Evolutionary conservation across 2,113 vertebrate genomes (phyloP).

Genomic region (Aegotheles bennettii): DNA sequence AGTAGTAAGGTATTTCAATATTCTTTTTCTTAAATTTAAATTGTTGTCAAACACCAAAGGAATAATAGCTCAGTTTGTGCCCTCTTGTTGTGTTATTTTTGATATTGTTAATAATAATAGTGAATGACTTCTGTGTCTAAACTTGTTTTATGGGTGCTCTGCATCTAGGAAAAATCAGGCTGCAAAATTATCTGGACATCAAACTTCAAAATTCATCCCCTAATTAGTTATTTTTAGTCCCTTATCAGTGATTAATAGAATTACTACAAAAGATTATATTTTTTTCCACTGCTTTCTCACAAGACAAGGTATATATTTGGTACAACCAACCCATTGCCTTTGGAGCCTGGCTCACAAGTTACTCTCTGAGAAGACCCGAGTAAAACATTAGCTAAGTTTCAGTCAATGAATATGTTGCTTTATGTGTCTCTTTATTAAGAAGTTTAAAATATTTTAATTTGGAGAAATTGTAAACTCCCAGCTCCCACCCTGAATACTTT

Average conservation of each 20-base stretch:
- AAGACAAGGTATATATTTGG: neutral
- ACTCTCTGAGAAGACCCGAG: neutral
- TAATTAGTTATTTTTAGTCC: neutral
- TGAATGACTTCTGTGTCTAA: neutral
- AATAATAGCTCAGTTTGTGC: neutral
- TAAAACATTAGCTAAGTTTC: neutral
- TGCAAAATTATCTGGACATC: neutral
- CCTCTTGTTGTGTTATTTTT: neutral
- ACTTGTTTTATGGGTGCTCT: neutral
- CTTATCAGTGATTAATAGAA: neutral
- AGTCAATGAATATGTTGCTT: neutral
- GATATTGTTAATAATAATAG: neutral
- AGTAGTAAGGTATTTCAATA: neutral
- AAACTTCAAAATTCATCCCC: neutral
- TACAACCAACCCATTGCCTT: neutral
- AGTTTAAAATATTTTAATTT: neutral
- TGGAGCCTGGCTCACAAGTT: neutral
- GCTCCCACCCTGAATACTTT: neutral
- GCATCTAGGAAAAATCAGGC: conserved; percentile 2
- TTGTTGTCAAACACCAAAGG: conserved; percentile 51
- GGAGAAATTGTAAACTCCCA: neutral
- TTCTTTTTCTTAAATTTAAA: neutral
- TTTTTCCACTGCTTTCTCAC: neutral
- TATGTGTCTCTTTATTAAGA: neutral
- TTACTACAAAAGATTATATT: neutral